Base-by-base conservation (phyloP, 2,797 vertebrate genomes). In the Danio choprae region DNA sequence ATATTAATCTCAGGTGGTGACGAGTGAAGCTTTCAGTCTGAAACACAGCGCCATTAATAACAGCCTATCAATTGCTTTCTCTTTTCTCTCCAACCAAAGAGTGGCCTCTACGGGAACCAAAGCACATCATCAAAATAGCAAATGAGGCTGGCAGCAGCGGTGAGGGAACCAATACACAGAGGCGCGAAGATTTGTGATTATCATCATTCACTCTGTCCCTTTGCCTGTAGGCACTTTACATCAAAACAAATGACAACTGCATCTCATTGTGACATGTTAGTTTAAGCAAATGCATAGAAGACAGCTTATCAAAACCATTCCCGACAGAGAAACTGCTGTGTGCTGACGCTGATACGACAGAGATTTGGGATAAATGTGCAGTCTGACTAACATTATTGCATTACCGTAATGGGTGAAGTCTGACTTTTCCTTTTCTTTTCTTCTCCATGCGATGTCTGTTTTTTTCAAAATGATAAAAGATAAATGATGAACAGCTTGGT, bases 21-120 rank as follows among this genome's bases (percentile, higher is more conserved):
- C 75, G 81, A 82, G 68, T 67, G 65, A 80, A 82, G 62, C 77
- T 70, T 77, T 81, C 73, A 67, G 65, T 80, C 84, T 68, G 64
- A 82, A 79, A 84, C 80, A 83, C 79, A 83, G 82, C 77, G 79
- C 84, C 85, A 77, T 84, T 85, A 85, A 80, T 85, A 87, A 84
- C 69, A 71, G 69, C 83, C 69, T 83, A 82, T 81, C 81, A 85
- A 64, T 64, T 73, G 69, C 77, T 74, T 80, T 55, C 74, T 43
- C 51, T 44, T 70, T 71, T 74, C 51, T 79, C 67, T 79, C 50
- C 2, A 62, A 79, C 79, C 62, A 73, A 55, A 70, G 56, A 71
- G 76, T 60, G 29, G 69, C 77, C 74, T 80, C 80, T 84, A 73
- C 20, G 68, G 84, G 77, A 69, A 63, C 65, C 29, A 44, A 58